Base-by-base conservation (phyloP, 2,888 invertebrate species). In the Sinelater perroti region DNA sequence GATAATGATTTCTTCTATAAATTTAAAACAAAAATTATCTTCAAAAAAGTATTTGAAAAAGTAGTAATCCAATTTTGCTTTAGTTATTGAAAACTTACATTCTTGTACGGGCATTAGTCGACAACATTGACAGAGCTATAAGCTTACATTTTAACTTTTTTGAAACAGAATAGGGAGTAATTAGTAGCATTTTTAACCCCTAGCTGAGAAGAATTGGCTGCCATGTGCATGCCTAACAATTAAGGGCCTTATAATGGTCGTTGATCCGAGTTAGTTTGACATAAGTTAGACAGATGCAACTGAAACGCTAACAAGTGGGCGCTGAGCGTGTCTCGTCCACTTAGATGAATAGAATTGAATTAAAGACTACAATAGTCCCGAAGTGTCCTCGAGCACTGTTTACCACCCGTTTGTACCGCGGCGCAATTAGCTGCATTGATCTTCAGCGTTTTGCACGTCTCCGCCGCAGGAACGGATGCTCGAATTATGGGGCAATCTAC, bases 381-480 rank as follows among this genome's bases (percentile, higher is more conserved):
- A 63, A 63, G 63, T 61, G 63, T 58, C 60, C 63, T 66, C 65
- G 64, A 58, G 40, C 56, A 61, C 46, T 65, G 63, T 67, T 67
- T 66, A 60, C 65, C 63, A 64, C 49, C 65, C 63, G 61, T 66
- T 65, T 54, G 57, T 56, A 56, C 63, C 62, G 65, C 65, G 60
- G 50, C 62, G 51, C 62, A 65, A 65, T 65, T 65, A 64, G 45
- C 57, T 53, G 53, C 52, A 52, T 62, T 65, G 62, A 64, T 63
- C 65, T 65, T 63, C 63, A 21, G 17, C 28, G 26, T 54, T 54
- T 28, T n/a, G n/a, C n/a, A n/a, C n/a, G n/a, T n/a, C n/a, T n/a
- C n/a, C n/a, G n/a, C n/a, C n/a, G n/a, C n/a, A n/a, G n/a, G n/a
- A n/a, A n/a, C n/a, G n/a, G n/a, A n/a, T n/a, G n/a, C n/a, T n/a